Conservation (phyloP, 2,113 vertebrate genomes). For the Rhabdornis inornatus region DNA sequence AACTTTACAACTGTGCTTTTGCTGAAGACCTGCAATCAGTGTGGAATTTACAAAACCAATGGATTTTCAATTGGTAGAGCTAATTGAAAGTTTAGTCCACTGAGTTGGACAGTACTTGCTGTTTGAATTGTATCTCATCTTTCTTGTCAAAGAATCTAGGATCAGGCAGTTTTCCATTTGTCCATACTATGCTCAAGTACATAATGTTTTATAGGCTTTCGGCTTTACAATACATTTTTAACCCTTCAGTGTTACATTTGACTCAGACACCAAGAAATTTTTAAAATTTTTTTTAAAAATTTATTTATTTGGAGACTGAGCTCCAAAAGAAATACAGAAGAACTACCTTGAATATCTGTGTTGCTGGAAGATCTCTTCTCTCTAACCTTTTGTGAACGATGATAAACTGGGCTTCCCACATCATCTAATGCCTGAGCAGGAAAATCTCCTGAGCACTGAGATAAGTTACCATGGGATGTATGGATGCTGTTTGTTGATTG, state of each 20-base stretch:
- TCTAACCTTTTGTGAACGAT: slow-evolving; percentile 76
- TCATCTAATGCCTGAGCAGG: slow-evolving; percentile 77
- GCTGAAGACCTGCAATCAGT: not conserved
- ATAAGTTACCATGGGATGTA: slow-evolving; percentile 82
- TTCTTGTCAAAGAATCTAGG: not conserved
- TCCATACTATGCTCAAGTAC: not conserved
- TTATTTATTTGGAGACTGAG: not conserved
- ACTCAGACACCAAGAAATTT: not conserved
- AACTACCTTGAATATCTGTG: slow-evolving; percentile 85
- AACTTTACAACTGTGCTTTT: not conserved
- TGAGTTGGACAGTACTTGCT: not conserved
- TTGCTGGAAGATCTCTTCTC: slow-evolving; percentile 86
- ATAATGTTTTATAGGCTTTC: not conserved
- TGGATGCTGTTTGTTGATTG: slow-evolving; percentile 72
- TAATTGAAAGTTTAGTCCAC: not conserved
- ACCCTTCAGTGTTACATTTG: not conserved
- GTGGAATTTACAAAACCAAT: not conserved
- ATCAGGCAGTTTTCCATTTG: not conserved
- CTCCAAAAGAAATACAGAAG: not conserved
- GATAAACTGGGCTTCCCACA: slow-evolving; percentile 73
- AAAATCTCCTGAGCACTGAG: slow-evolving; percentile 82
- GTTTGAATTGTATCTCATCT: not conserved
- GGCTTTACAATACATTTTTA: not conserved
- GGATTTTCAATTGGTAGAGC: not conserved
- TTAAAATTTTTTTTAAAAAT: not conserved